Percentiles rank a stretch among this genome's conserved stretches.
Conservation (phyloP, 1,140 invertebrate species). For the Drosophila arizonae region DNA sequence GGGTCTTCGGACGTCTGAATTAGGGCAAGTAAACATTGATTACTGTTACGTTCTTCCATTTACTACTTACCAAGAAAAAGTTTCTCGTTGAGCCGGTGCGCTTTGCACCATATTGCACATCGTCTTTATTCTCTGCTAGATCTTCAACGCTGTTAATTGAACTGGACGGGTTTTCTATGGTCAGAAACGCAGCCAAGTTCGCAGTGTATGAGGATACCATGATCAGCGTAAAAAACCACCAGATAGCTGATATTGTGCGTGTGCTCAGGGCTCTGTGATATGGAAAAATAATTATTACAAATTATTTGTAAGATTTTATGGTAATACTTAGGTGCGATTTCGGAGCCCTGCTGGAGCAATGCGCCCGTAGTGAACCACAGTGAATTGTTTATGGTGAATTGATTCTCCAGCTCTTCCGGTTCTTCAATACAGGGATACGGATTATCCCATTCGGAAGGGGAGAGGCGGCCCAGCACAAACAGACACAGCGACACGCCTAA, state of each 20-base stretch:
- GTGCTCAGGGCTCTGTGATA: constrained; percentile 88
- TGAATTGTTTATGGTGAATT: constrained; percentile 92
- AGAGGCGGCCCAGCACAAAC: constrained; percentile 91
- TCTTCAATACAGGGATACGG: constrained; percentile 91
- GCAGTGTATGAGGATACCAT: constrained; percentile 98
- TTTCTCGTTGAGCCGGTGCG: constrained; percentile 90
- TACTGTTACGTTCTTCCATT: neutral
- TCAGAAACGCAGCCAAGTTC: constrained; percentile 97
- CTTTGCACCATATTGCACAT: constrained; percentile 95
- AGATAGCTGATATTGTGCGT: constrained; percentile 90
- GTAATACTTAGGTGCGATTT: constrained; percentile 90
- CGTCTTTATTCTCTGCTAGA: constrained; percentile 88
- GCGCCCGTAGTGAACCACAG: constrained; percentile 92
- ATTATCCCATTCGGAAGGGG: constrained; percentile 92
- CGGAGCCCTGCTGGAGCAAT: constrained; percentile 93
- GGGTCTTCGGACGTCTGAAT: constrained; percentile 87
- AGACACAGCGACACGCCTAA: constrained; percentile 90
- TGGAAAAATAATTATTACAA: neutral
- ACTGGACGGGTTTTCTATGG: constrained; percentile 90
- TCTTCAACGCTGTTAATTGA: constrained; percentile 93
- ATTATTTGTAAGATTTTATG: neutral
- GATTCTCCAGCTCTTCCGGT: constrained; percentile 89
- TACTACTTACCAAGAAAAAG: constrained; percentile 90
- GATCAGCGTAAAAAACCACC: constrained; percentile 98
- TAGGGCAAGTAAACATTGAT: neutral